Conservation (phyloP, 1,140 invertebrate species). For the Drosophila bifasciata region DNA sequence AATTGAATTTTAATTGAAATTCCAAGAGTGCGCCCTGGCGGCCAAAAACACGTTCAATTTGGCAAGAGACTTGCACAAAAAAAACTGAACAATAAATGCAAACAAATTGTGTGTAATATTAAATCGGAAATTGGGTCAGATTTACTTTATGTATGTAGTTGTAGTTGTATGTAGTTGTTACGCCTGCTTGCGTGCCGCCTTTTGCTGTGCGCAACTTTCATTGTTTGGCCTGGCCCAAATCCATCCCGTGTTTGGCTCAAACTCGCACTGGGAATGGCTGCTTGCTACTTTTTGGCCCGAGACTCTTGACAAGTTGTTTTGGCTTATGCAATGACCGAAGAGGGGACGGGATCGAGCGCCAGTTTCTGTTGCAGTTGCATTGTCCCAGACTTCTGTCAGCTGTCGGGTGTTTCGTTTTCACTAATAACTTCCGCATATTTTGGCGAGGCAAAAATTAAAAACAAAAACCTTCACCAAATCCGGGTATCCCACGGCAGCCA, state of each 20-base stretch:
- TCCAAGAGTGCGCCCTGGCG: slow-evolving; percentile 20
- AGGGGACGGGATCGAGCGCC: slow-evolving; percentile 8
- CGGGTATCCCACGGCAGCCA: slow-evolving; percentile 8
- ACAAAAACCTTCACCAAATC: slow-evolving; percentile 29
- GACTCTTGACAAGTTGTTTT: slow-evolving; percentile 70
- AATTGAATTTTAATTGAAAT: slow-evolving; percentile 35
- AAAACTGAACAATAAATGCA: slow-evolving; percentile 39
- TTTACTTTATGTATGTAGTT: slow-evolving; percentile 27
- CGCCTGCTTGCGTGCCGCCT: slow-evolving; percentile 62
- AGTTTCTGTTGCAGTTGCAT: slow-evolving; percentile 39
- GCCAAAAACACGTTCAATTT: slow-evolving; percentile 41
- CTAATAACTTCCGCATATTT: slow-evolving; percentile 46
- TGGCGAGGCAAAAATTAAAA: slow-evolving; percentile 34
- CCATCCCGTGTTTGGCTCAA: slow-evolving; percentile 51
- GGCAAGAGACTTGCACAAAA: slow-evolving; percentile 27
- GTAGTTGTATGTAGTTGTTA: slow-evolving; percentile 50
- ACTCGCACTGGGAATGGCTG: slow-evolving; percentile 12
- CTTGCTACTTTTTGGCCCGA: slow-evolving; percentile 50
- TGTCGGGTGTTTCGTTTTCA: slow-evolving; percentile 18
- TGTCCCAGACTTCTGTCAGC: slow-evolving; percentile 32
- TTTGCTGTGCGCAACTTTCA: slow-evolving; percentile 54
- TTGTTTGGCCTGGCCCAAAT: slow-evolving; percentile 62
- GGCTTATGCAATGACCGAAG: slow-evolving; percentile 26
- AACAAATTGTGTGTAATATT: slow-evolving; percentile 52
- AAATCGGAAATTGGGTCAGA: slow-evolving; percentile 70